Conservation (phyloP, 2,797 vertebrate genomes). For the Ceryle rudis region DNA sequence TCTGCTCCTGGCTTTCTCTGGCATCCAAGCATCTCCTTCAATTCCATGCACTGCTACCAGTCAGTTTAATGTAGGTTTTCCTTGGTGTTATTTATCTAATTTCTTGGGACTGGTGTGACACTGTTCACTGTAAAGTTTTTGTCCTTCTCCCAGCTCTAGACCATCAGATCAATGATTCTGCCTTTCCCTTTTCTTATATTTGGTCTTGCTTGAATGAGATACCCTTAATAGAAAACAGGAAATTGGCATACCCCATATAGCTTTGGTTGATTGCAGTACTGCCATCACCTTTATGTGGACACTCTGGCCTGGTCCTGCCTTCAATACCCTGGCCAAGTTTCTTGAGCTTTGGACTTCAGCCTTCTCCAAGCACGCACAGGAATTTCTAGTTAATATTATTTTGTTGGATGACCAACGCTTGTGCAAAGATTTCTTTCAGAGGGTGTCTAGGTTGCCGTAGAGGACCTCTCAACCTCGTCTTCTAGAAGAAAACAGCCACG, state of each 20-base stretch:
- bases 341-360: neutral
- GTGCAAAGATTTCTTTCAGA: neutral
- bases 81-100: neutral
- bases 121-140: neutral
- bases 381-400: neutral
- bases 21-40: neutral
- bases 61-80: neutral
- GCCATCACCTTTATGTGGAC: neutral
- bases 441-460: neutral
- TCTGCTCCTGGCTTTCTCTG: neutral
- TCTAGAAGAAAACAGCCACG: neutral
- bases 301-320: neutral
- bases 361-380: neutral
- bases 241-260: neutral
- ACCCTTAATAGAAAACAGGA: neutral
- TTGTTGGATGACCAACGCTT: neutral
- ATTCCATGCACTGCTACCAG: accelerated
- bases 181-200: neutral
- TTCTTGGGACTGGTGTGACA: neutral
- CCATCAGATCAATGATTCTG: neutral
- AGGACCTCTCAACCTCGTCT: neutral
- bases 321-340: neutral
- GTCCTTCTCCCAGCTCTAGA: neutral
- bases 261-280: neutral
- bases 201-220: neutral